Evolutionary conservation across 2,113 vertebrate genomes (phyloP).

Genomic region (Dromas ardeola): DNA sequence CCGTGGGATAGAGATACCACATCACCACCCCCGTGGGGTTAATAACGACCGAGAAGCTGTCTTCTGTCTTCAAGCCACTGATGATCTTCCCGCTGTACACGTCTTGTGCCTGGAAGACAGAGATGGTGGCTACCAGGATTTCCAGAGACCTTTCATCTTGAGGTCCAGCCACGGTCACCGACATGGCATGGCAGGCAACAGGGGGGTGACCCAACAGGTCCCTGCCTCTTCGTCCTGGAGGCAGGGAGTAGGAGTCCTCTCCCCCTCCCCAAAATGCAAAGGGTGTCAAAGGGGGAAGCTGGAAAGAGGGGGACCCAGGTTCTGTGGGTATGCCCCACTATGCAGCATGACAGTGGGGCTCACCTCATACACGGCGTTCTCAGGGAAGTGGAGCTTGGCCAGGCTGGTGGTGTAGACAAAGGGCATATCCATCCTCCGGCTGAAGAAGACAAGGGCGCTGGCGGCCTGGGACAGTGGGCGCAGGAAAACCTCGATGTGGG

Average conservation of each 20-base stretch:
- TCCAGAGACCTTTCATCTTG: neutral
- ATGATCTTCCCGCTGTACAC: slow-evolving; percentile 73
- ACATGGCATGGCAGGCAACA: neutral
- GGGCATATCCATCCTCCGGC: slow-evolving; percentile 87
- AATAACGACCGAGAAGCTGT: slow-evolving; percentile 82
- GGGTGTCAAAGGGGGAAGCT: neutral
- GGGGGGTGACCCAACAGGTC: neutral
- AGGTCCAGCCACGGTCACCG: neutral
- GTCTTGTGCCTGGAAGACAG: slow-evolving; percentile 72
- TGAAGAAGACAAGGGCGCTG: slow-evolving; percentile 89
- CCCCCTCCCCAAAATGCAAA: neutral
- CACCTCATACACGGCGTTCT: slow-evolving; percentile 77
- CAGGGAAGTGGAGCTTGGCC: slow-evolving; percentile 74
- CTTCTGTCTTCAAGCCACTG: slow-evolving; percentile 65
- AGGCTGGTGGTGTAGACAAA: slow-evolving; percentile 83
- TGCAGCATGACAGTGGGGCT: neutral
- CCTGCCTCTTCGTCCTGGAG: neutral
- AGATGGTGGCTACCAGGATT: neutral
- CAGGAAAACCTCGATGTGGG: slow-evolving; percentile 83
- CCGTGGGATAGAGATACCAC: slow-evolving; percentile 85
- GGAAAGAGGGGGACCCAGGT: neutral
- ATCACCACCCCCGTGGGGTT: slow-evolving; percentile 93
- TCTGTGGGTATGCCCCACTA: neutral
- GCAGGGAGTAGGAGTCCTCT: neutral
- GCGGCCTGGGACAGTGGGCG: slow-evolving; percentile 76